A percentile compares a stretch with the other conserved stretches of the same genome.
Evolutionary conservation across 2,113 vertebrate genomes (phyloP).

Genomic region (Lontra canadensis): DNA sequence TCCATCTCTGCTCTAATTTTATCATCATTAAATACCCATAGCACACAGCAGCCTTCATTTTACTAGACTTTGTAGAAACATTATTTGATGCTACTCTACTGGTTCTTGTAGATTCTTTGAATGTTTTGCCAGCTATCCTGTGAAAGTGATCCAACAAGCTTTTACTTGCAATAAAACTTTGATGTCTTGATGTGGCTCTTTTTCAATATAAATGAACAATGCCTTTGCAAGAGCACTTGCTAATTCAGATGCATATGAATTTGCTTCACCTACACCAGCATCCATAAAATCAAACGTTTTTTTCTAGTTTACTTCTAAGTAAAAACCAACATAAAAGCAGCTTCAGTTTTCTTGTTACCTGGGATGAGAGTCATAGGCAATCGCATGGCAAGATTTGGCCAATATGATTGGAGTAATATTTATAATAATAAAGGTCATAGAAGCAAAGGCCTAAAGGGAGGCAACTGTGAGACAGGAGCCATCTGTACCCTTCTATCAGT

Average conservation of each 20-base stretch:
- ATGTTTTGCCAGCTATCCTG: background rate
- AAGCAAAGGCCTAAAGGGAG: conserved; percentile 28
- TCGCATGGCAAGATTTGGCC: background rate
- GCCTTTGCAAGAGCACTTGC: background rate
- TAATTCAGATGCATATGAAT: background rate
- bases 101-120: background rate
- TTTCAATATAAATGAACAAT: background rate
- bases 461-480: conserved; percentile 10
- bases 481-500: conserved; percentile 43
- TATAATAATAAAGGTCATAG: conserved; percentile 60
- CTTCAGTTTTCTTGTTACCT: conserved; percentile 1
- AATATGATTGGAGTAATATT: background rate
- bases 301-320: background rate
- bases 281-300: conserved; percentile 1
- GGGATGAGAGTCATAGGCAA: background rate
- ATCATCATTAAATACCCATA: background rate
- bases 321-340: background rate
- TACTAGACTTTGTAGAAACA: background rate
- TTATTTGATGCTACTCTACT: background rate
- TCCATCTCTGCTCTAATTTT: background rate
- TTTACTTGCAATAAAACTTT: background rate
- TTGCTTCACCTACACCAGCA: background rate
- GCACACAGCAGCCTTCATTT: background rate
- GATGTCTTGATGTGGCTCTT: background rate
- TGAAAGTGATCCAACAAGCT: background rate